These are phyloP conservation scores for Ranitomeya variabilis DNA, from an alignment of 2,113 vertebrate species.

Conservation along the genomic window DNA sequence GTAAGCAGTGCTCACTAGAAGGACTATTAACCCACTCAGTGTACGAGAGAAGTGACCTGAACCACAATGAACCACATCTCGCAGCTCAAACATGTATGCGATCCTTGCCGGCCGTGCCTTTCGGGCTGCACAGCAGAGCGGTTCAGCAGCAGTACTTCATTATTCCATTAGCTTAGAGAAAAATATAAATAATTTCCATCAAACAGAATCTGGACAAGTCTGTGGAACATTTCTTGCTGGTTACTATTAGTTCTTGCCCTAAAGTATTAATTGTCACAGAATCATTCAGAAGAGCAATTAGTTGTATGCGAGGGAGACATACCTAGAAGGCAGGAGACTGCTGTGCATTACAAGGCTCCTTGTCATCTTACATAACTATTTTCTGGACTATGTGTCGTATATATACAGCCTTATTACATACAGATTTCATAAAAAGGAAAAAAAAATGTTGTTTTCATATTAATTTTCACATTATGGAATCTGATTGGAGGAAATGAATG, in stretches of 20 bases:
- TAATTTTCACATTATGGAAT: too few species aligned
- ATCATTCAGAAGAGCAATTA: not conserved
- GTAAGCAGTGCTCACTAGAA: conserved; percentile 86
- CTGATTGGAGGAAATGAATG: too few species aligned
- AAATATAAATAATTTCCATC: conserved; percentile 17
- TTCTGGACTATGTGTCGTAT: not conserved
- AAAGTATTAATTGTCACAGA: conserved; percentile 5
- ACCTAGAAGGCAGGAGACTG: not conserved
- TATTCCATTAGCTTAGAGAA: conserved; percentile 24
- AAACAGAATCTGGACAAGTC: not conserved
- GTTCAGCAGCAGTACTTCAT: conserved; percentile 17
- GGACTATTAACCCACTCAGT: conserved; percentile 72
- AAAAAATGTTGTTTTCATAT: too few species aligned
- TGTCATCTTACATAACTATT: conserved; percentile 2
- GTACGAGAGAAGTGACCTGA: not conserved
- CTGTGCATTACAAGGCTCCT: not conserved
- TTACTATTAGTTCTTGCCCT: conserved; percentile 13
- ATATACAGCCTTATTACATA: not conserved
- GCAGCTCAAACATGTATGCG: conserved; percentile 79
- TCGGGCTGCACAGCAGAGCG: not conserved
- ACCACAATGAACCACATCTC: not conserved
- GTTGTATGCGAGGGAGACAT: not conserved
- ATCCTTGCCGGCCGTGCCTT: not conserved
- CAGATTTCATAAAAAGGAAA: not conserved
- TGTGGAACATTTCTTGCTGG: not conserved